These are phyloP conservation scores for Poeciliopsis occidentalis DNA, from an alignment of 2,113 vertebrate species.

Conservation along the genomic window DNA sequence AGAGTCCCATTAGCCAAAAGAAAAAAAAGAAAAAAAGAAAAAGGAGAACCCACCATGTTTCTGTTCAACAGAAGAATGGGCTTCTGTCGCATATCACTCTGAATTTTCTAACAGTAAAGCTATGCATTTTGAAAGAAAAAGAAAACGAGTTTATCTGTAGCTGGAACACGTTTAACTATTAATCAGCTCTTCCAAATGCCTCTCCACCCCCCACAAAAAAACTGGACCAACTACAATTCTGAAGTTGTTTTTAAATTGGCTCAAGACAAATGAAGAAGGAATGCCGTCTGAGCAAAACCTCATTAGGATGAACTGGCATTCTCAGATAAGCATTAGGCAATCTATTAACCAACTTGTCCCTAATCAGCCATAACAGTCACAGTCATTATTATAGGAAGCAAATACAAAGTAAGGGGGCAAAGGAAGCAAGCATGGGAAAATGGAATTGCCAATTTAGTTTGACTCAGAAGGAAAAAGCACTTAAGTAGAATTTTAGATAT, in stretches of 20 bases:
- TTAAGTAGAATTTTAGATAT: neutral
- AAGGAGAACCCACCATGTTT: slow-evolving; percentile 23
- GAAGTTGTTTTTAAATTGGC: slow-evolving; percentile 38
- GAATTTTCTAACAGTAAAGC: slow-evolving; percentile 52
- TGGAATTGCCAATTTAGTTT: slow-evolving; percentile 27
- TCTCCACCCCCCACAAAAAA: neutral
- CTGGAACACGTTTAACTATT: slow-evolving; percentile 23
- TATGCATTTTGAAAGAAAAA: slow-evolving; percentile 22
- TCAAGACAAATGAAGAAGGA: slow-evolving; percentile 15
- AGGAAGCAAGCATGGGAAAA: neutral
- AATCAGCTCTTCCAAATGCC: slow-evolving; percentile 25
- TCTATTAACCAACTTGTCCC: slow-evolving; percentile 59
- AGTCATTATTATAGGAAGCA: slow-evolving; percentile 47
- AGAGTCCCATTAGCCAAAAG: slow-evolving; percentile 54
- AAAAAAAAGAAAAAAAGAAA: neutral
- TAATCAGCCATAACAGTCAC: slow-evolving; percentile 56
- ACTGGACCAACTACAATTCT: slow-evolving; percentile 19
- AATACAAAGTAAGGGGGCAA: slow-evolving; percentile 20
- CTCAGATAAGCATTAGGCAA: slow-evolving; percentile 54
- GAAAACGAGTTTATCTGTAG: slow-evolving; percentile 15
- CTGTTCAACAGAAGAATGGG: slow-evolving; percentile 48
- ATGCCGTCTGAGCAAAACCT: slow-evolving; percentile 33
- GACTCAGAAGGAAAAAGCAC: neutral
- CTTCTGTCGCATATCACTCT: slow-evolving; percentile 48
- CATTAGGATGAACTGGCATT: slow-evolving; percentile 32